These are phyloP conservation scores for Homarus americanus DNA, from an alignment of 1,140 invertebrate genomes.

Conservation along the genomic window DNA sequence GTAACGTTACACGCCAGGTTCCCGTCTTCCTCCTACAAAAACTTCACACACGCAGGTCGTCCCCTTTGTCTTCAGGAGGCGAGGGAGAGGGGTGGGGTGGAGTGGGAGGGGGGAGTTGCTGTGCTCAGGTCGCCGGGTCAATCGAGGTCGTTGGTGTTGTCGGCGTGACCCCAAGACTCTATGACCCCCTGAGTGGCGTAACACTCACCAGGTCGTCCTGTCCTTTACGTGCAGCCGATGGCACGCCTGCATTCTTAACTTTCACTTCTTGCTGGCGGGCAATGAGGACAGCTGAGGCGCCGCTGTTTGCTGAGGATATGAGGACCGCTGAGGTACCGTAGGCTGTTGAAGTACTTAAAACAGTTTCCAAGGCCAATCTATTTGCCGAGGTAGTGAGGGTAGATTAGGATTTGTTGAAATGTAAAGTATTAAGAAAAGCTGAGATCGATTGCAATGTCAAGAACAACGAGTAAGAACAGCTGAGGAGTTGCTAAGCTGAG, in stretches of 20 bases:
- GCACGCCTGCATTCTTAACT: slow-evolving; percentile 1
- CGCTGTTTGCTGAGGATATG: neutral
- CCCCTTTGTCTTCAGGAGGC: neutral
- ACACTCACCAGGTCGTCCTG: neutral
- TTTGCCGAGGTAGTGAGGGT: no score
- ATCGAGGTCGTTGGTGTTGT: neutral
- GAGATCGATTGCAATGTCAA: no score
- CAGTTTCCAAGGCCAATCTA: no score
- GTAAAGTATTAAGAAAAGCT: no score
- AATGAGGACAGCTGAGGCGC: neutral
- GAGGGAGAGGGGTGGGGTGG: neutral
- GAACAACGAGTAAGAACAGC: no score
- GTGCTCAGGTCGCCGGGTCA: neutral
- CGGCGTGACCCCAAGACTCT: neutral
- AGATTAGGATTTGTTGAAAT: no score
- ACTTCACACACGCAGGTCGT: neutral
- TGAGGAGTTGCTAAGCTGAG: no score
- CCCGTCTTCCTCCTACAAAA: slow-evolving; percentile 2
- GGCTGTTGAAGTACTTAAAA: no score
- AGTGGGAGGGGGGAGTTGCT: neutral
- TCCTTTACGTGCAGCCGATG: neutral
- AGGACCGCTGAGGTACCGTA: no score
- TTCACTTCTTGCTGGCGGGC: neutral
- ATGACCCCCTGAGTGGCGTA: neutral
- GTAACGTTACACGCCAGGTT: neutral